Conservation (phyloP, 2,888 invertebrate species). For the Ennomos quercinarius region DNA sequence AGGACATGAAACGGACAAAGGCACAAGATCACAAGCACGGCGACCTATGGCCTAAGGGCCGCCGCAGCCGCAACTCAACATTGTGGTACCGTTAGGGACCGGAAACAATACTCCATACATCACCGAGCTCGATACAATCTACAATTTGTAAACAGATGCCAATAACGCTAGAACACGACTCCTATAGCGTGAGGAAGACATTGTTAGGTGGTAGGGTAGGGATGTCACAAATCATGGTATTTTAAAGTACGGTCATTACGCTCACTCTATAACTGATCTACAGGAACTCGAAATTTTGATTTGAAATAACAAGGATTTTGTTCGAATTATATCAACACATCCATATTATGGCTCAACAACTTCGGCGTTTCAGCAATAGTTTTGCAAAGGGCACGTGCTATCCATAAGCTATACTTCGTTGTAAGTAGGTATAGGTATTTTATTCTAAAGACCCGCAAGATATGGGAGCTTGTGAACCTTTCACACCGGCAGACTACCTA, state of each 20-base stretch:
- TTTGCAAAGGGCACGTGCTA: no score
- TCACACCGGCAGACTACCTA: conserved; percentile 3
- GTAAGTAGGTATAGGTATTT: no score
- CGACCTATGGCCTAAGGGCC: conserved; percentile 20
- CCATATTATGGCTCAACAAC: no score
- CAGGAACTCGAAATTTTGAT: no score
- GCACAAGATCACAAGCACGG: conserved; percentile 11
- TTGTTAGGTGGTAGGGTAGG: conserved; percentile 4
- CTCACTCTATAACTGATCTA: no score
- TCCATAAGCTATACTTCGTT: no score
- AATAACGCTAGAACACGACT: conserved; percentile 18
- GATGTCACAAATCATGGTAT: not conserved
- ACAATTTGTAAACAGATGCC: conserved; percentile 25
- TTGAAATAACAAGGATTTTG: not conserved
- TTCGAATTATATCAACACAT: no score
- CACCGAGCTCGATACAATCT: conserved; percentile 25
- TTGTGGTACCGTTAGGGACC: conserved; percentile 37
- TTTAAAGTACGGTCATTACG: no score
- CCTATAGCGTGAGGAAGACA: conserved; percentile 1
- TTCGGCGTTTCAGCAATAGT: no score
- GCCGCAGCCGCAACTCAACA: conserved; percentile 10
- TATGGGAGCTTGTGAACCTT: not conserved
- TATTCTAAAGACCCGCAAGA: not conserved
- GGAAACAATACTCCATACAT: conserved; percentile 46
- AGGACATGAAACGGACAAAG: conserved; percentile 6